Conservation (phyloP, 2,888 invertebrate genomes). For the Drosophila mettleri region DNA sequence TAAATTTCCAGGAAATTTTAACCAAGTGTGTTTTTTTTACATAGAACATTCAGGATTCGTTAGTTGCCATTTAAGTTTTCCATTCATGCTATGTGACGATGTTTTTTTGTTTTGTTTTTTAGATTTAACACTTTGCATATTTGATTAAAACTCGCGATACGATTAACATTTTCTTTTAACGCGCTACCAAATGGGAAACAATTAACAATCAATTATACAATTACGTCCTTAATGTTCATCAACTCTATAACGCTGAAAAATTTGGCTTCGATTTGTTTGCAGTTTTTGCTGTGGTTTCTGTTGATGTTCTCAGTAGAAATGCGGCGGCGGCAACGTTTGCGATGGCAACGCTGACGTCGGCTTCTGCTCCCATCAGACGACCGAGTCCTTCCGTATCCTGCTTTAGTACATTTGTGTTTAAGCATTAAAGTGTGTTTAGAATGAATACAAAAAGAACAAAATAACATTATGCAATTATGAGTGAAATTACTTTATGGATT, state of each 20-base stretch:
- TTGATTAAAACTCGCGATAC: constrained; percentile 47
- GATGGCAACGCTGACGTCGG: constrained; percentile 66
- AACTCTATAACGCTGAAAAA: constrained; percentile 48
- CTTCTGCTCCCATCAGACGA: constrained; percentile 83
- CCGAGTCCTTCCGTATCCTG: constrained; percentile 85
- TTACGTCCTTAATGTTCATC: constrained; percentile 45
- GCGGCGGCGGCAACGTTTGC: constrained; percentile 75
- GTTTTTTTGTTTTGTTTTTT: constrained; percentile 6
- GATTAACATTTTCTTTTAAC: constrained; percentile 46
- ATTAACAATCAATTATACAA: constrained; percentile 69
- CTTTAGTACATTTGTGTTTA: constrained; percentile 11
- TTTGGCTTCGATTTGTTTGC: constrained; percentile 68
- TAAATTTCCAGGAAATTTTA: constrained; percentile 68
- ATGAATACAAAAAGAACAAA: constrained; percentile 43
- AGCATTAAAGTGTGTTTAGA: constrained; percentile 38
- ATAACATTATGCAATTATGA: constrained; percentile 31
- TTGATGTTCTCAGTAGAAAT: constrained; percentile 54
- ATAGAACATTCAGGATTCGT: constrained; percentile 47
- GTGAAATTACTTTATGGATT: constrained; percentile 28
- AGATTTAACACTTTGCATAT: constrained; percentile 39
- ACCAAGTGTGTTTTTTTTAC: constrained; percentile 46
- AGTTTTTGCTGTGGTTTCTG: constrained; percentile 28
- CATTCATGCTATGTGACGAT: constrained; percentile 10
- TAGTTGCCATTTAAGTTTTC: constrained; percentile 24
- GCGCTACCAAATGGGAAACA: constrained; percentile 58